These are phyloP conservation scores for Samia ricini DNA, from an alignment of 1,140 invertebrate species.

Conservation along the genomic window DNA sequence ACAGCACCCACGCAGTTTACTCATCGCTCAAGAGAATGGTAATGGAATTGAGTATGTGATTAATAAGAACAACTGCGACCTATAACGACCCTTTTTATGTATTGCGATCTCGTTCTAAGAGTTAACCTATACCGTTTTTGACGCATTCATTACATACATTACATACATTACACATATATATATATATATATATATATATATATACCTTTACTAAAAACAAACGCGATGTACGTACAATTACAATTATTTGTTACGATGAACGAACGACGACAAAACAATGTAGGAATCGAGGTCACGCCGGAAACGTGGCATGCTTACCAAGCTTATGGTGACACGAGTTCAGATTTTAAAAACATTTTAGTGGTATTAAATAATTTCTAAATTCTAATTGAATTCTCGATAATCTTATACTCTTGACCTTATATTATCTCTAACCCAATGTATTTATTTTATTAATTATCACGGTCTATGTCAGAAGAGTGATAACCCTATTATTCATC, in stretches of 20 bases:
- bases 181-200: too few species aligned
- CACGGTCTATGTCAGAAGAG: too few species aligned
- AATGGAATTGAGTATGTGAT: conserved; percentile 33
- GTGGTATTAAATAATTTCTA: not conserved
- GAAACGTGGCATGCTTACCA: not conserved
- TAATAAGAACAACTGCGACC: not conserved
- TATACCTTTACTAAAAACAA: not conserved
- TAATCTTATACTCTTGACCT: not conserved
- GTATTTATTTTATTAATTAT: too few species aligned
- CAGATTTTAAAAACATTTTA: not conserved
- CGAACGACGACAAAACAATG: not conserved
- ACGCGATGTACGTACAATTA: not conserved
- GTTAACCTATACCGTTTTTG: not conserved
- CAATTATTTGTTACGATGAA: not conserved
- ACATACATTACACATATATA: too few species aligned
- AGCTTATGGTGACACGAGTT: not conserved
- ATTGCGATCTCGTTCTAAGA: not conserved
- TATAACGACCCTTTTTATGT: not conserved
- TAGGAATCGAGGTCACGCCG: not conserved
- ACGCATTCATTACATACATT: too few species aligned
- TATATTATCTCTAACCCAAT: not conserved
- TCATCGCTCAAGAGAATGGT: conserved; percentile 33
- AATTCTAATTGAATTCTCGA: not conserved
- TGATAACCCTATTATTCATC: too few species aligned
- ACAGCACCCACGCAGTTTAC: conserved; percentile 40